A percentile compares a stretch with the other conserved stretches of the same genome.
These are phyloP conservation scores for Whitmania pigra DNA, from an alignment of 1,140 invertebrate species.

Conservation along the genomic window DNA sequence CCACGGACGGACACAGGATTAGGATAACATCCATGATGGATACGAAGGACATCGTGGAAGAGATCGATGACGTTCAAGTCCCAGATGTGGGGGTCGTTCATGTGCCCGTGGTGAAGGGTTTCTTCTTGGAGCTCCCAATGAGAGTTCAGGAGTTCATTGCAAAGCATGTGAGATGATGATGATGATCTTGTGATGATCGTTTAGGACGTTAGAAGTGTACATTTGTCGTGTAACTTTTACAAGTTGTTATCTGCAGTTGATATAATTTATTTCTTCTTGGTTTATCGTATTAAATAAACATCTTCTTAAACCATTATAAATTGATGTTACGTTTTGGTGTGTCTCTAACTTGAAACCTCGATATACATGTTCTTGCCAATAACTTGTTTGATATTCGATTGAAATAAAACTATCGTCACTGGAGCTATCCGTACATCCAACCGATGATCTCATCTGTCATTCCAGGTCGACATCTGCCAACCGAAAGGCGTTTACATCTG, in stretches of 20 bases:
- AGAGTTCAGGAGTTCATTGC: constrained; percentile 23
- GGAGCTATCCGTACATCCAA: background rate
- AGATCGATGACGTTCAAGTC: constrained; percentile 11
- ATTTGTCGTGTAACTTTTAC: no score
- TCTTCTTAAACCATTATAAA: no score
- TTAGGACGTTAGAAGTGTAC: no score
- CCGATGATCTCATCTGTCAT: background rate
- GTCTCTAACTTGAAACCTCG: no score
- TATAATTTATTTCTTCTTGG: no score
- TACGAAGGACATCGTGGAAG: constrained; percentile 6
- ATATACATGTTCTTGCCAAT: no score
- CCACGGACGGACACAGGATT: constrained; percentile 7
- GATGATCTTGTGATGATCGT: background rate
- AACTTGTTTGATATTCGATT: no score
- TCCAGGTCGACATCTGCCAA: constrained; percentile 18
- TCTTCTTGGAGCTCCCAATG: constrained; percentile 18
- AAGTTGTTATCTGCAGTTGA: no score
- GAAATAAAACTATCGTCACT: no score
- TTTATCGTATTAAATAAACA: no score
- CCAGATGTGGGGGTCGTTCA: constrained; percentile 13
- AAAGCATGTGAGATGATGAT: constrained; percentile 21
- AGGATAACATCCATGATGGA: constrained; percentile 11
- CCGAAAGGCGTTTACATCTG: constrained; percentile 24
- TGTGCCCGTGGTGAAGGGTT: constrained; percentile 24
- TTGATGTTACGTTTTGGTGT: no score